Evolutionary conservation across 2,113 vertebrate genomes (phyloP).

Genomic region (Numenius arquata): DNA sequence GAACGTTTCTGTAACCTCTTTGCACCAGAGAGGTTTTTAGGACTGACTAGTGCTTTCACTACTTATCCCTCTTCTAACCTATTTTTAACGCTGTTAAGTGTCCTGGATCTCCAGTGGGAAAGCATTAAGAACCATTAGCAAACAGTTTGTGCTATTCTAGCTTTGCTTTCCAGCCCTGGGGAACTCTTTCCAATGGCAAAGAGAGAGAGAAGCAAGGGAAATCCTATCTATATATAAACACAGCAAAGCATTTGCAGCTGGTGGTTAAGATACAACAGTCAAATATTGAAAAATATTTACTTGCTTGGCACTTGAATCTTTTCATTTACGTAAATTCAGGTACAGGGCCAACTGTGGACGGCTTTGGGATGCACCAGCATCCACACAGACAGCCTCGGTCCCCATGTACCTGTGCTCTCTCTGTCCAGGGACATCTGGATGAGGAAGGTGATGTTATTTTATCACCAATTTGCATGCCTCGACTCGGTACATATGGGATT

Average conservation of each 20-base stretch:
- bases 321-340: background rate
- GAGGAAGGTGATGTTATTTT: background rate
- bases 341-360: background rate
- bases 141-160: constrained; percentile 28
- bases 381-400: background rate
- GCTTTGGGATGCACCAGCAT: background rate
- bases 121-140: constrained; percentile 34
- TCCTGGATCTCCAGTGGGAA: constrained; percentile 31
- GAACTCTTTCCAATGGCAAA: constrained; percentile 38
- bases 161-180: constrained; percentile 36
- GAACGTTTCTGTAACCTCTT: background rate
- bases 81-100: constrained; percentile 35
- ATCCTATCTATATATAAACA: constrained; percentile 59
- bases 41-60: background rate
- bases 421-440: background rate
- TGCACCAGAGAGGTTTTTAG: background rate
- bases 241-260: constrained; percentile 53
- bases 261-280: constrained; percentile 35
- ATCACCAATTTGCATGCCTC: background rate
- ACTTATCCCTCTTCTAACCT: background rate
- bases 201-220: constrained; percentile 33
- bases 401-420: background rate
- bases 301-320: background rate
- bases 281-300: constrained; percentile 59
- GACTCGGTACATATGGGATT: background rate